A percentile compares a stretch with the other conserved stretches of the same genome.
These are phyloP conservation scores for Drosophila niveifrons DNA, from an alignment of 2,888 invertebrate genomes.

Conservation along the genomic window DNA sequence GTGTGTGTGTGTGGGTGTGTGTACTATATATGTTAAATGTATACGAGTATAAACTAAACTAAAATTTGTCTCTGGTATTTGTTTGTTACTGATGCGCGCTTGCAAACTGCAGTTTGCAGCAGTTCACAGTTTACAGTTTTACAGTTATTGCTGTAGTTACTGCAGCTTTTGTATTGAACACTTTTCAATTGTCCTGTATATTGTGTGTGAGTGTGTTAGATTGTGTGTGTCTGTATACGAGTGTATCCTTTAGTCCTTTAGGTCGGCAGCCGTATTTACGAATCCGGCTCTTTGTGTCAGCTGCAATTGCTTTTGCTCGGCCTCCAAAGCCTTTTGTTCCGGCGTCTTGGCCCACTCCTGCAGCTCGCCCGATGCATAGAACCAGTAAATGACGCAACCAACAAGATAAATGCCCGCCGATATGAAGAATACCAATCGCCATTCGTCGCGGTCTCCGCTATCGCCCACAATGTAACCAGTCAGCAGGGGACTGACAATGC, in stretches of 20 bases:
- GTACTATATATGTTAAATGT: conserved; percentile 32
- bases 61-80: conserved; percentile 46
- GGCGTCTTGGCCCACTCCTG: conserved; percentile 91
- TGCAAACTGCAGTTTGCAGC: conserved; percentile 2
- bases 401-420: conserved; percentile 92
- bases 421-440: conserved; percentile 95
- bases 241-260: conserved; percentile 77
- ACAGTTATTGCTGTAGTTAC: conserved; percentile 1
- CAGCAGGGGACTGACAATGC: conserved; percentile 94
- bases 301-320: conserved; percentile 74
- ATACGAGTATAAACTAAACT: conserved; percentile 58
- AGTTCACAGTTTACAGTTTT: not conserved
- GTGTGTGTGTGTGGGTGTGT: conserved; percentile 19
- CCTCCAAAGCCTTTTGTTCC: conserved; percentile 77
- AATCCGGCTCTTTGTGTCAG: conserved; percentile 78
- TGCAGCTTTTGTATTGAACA: conserved; percentile 25
- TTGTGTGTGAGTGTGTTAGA: not conserved
- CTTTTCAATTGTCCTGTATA: conserved; percentile 21
- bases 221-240: not conserved
- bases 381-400: conserved; percentile 94
- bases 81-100: conserved; percentile 27
- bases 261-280: conserved; percentile 83
- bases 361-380: conserved; percentile 92
- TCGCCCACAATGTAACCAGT: conserved; percentile 92
- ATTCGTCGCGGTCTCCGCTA: conserved; percentile 88